Evolutionary conservation across 2,888 invertebrate species (phyloP).

Genomic region (Carcina quercana): DNA sequence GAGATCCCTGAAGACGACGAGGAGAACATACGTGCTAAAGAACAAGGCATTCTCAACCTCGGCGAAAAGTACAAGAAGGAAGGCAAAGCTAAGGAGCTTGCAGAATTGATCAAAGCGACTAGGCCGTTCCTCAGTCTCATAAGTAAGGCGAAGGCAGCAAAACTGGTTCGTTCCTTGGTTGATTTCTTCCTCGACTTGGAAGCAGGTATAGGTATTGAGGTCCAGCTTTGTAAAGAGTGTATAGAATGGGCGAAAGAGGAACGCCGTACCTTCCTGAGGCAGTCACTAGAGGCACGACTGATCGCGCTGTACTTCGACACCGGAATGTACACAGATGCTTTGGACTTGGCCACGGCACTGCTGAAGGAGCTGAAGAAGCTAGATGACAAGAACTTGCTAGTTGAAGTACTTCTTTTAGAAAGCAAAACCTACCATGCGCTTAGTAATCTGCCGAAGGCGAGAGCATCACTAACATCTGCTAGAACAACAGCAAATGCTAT

Average conservation of each 20-base stretch:
- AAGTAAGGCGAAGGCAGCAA: constrained; percentile 99
- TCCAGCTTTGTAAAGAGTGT: constrained; percentile 95
- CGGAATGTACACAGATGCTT: constrained; percentile 90
- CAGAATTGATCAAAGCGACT: constrained; percentile 94
- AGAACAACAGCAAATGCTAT: constrained; percentile 99
- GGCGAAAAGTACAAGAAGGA: constrained; percentile 94
- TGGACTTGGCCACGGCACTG: constrained; percentile 88
- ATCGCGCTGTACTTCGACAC: constrained; percentile 97
- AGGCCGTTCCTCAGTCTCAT: constrained; percentile 95
- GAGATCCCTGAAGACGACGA: constrained; percentile 88
- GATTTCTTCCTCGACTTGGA: constrained; percentile 98
- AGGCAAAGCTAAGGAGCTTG: constrained; percentile 93
- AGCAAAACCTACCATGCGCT: constrained; percentile 99
- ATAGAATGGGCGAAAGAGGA: constrained; percentile 99
- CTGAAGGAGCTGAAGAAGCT: constrained; percentile 97
- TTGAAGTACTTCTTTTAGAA: constrained; percentile 98
- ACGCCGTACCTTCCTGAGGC: constrained; percentile 96
- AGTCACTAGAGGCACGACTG: constrained; percentile 95
- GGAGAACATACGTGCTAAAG: constrained; percentile 92
- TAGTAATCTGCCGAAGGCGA: constrained; percentile 95
- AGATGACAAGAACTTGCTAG: constrained; percentile 98
- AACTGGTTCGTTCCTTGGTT: constrained; percentile 95
- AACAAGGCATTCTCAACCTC: constrained; percentile 94
- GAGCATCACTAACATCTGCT: constrained; percentile 97
- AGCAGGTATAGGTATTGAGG: constrained; percentile 96